Evolutionary conservation across 2,888 invertebrate genomes (phyloP).

Genomic region (Bellardia bayeri): DNA sequence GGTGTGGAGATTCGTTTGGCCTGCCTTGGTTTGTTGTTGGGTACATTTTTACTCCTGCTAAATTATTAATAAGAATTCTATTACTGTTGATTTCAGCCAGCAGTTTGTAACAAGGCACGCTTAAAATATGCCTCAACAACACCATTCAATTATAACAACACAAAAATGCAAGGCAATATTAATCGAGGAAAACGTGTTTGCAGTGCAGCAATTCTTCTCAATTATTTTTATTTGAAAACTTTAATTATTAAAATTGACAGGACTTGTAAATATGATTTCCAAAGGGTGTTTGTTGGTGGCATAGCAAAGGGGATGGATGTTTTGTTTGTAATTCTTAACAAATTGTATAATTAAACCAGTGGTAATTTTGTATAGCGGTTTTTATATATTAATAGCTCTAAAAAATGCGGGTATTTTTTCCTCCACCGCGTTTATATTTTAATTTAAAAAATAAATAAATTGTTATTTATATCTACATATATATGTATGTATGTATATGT

Average conservation of each 20-base stretch:
- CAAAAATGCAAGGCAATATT: conserved; percentile 10
- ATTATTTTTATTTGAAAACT: conserved; percentile 10
- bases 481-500: too few relatives aligned
- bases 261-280: conserved; percentile 22
- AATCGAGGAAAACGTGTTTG: neutral
- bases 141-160: neutral
- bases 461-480: neutral
- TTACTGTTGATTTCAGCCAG: conserved; percentile 32
- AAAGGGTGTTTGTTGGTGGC: conserved; percentile 17
- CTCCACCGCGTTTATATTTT: neutral
- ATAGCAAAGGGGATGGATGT: neutral
- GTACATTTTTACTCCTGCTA: conserved; percentile 47
- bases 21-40: conserved; percentile 12
- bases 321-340: conserved; percentile 16
- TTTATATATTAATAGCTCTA: conserved; percentile 2
- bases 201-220: neutral
- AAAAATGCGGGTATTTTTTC: conserved; percentile 55
- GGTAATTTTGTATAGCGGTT: conserved; percentile 22
- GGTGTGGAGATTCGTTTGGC: neutral
- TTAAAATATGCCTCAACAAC: conserved; percentile 34
- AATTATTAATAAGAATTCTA: conserved; percentile 7
- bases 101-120: conserved; percentile 45
- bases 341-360: conserved; percentile 33
- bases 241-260: conserved; percentile 60
- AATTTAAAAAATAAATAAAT: neutral